Base-by-base conservation (phyloP, 2,113 vertebrate genomes). In the Stegastes partitus region DNA sequence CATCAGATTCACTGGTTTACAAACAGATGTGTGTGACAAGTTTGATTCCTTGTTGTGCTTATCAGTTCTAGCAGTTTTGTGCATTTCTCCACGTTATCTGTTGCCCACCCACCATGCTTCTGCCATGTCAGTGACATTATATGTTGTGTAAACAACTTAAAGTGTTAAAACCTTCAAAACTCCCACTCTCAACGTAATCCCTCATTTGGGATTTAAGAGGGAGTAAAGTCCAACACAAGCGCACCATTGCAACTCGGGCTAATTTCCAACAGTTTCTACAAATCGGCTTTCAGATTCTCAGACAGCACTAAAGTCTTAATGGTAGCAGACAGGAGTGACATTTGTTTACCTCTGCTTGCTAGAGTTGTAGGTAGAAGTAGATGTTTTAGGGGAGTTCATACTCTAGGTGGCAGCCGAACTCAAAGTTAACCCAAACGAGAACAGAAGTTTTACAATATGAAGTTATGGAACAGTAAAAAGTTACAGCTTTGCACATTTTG, bases 101-200 rank as follows among this genome's bases (percentile, higher is more conserved):
- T 58, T 37, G 18, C 76, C 63, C 61, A 77, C 31, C 39, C 76
- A 68, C 74, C 64, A 31, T 77, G 68, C 76, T 57, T 72, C 66
- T 83, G 72, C 72, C 31, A 81, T 64, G 75, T 81, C 75, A 80
- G 31, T 85, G 70, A 82, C 83, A 88, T 91, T 87, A 87, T 76
- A 85, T 88, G 80, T 81, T 91, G 89, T 83, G 73, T 85, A 91
- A 93, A 91, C 87, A 91, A 87, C 76, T 87, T 85, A 44, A 81
- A 80, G 74, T 78, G 62, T 83, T 82, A 79, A 85, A 87, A 59
- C 86, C 51, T 76, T 85, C 45, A 22, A 87, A 84, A 86, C 55
- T 56, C 86, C 53, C 54, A 26, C 72, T 85, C 83, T 84, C 31
- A 64, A 54, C 55, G 68, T 86, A 89, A 92, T 89, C 82, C 84